These are phyloP conservation scores for Acanthurus leucopareius DNA, from an alignment of 2,797 vertebrate genomes.

Conservation along the genomic window DNA sequence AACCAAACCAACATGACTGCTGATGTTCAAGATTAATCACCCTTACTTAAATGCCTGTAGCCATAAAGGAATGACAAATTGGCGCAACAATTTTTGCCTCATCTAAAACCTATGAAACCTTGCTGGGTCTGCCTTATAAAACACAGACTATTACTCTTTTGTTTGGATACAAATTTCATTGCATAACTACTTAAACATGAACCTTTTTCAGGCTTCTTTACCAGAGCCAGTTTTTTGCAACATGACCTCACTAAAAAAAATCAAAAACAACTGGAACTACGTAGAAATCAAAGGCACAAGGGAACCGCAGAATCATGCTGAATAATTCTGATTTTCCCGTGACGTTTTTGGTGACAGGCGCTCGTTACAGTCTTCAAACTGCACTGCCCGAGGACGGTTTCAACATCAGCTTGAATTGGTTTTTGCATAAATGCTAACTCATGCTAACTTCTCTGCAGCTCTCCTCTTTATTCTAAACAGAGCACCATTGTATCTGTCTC, in stretches of 20 bases:
- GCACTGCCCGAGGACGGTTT: slow-evolving; percentile 11
- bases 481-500: background rate
- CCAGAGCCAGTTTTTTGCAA: background rate
- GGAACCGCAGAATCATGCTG: slow-evolving; percentile 9
- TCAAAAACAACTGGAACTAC: slow-evolving; percentile 11
- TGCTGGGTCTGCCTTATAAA: slow-evolving; percentile 18
- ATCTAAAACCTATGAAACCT: slow-evolving; percentile 44
- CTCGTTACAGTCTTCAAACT: slow-evolving; percentile 12
- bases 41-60: slow-evolving; percentile 21
- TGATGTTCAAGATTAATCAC: slow-evolving; percentile 17
- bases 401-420: slow-evolving; percentile 12
- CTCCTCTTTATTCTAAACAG: background rate
- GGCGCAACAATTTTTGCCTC: slow-evolving; percentile 9
- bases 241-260: slow-evolving; percentile 20
- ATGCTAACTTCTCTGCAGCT: background rate
- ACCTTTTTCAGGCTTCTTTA: background rate
- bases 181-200: slow-evolving; percentile 7
- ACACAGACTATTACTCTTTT: slow-evolving; percentile 28
- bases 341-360: slow-evolving; percentile 8
- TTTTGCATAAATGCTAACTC: slow-evolving; percentile 23
- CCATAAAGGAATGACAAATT: slow-evolving; percentile 20
- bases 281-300: background rate
- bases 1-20: slow-evolving; percentile 31
- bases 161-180: slow-evolving; percentile 28
- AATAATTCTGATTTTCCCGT: slow-evolving; percentile 16